phyloP scores from a whole-genome alignment of 2,113 vertebrate genomes.

The Phocoena sinus region DNA sequence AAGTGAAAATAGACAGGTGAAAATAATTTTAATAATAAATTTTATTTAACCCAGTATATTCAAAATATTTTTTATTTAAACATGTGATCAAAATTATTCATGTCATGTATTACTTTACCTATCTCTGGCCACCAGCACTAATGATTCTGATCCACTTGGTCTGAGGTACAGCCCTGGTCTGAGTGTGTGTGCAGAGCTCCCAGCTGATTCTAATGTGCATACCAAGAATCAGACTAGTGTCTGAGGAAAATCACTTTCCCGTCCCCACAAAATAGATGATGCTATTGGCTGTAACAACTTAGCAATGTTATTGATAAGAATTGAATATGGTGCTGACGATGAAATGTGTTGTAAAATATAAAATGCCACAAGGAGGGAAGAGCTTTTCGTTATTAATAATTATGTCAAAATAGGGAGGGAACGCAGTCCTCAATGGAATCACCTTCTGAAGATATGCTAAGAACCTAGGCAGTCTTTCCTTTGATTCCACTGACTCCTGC shows the following conservation, averaged over 20 bases:
- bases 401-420: background rate
- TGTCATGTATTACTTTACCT: background rate
- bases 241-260: background rate
- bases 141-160: background rate
- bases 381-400: background rate
- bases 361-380: background rate
- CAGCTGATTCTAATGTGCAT: background rate
- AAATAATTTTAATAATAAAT: background rate
- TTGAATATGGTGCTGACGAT: background rate
- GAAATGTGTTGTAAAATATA: background rate
- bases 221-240: background rate
- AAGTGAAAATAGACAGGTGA: background rate
- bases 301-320: background rate
- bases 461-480: background rate
- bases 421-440: background rate
- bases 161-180: background rate
- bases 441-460: background rate
- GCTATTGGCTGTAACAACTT: background rate
- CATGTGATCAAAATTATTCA: background rate
- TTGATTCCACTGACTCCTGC: background rate
- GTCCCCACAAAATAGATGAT: background rate
- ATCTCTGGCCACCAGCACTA: background rate
- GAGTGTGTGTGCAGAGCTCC: background rate
- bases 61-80: background rate
- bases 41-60: background rate